Base-by-base conservation (phyloP, 2,888 invertebrate species). In the Plebejus anna region DNA sequence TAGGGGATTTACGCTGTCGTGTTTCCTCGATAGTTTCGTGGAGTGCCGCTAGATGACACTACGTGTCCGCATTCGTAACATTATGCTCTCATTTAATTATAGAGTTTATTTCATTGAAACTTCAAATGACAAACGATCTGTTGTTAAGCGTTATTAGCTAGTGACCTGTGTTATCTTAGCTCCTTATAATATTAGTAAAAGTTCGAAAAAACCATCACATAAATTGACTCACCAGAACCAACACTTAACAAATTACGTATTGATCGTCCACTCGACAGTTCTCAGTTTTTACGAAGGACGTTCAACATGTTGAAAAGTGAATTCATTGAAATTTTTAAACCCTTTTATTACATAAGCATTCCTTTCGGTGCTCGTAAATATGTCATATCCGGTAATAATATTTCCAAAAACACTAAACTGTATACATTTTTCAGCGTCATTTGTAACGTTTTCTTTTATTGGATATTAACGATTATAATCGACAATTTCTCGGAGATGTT, bases 281-380 rank as follows among this genome's bases (percentile, higher is more conserved):
- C 1, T 16, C 11, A 71, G 38, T 71, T 3, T n/a, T 42, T 38
- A 71, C 70, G 7, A 70, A 71, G n/a, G 36, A 51, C 22, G 28
- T 73, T 7, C 13, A 72, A 73, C 5, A 78, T 76, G 75, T 6
- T 76, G 9, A 42, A 55, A 42, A 42, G 66, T 5, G 55, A 72
- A 38, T 70, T 78, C 32, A 11, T 78, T 1, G 42, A 57, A 42
- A 76, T 80, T 28, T 70, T 80, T 6, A 76, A 78, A 7, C 81
- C 81, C 11, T 32, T 78, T 1, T 78, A 81, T 70, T 28, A 77
- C 28, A n/a, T 81, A 16, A 78, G 75, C 51, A 73, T 78, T 2
- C 70, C 75, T 0, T 81, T 81, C 79, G 78, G 78, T 76, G 61
- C 78, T n/a, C 76, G 77, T 51, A 80, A 81, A 77, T 81, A 76